phyloP scores from a whole-genome alignment of 2,888 invertebrate genomes.

The Sarcophaga variegata region DNA sequence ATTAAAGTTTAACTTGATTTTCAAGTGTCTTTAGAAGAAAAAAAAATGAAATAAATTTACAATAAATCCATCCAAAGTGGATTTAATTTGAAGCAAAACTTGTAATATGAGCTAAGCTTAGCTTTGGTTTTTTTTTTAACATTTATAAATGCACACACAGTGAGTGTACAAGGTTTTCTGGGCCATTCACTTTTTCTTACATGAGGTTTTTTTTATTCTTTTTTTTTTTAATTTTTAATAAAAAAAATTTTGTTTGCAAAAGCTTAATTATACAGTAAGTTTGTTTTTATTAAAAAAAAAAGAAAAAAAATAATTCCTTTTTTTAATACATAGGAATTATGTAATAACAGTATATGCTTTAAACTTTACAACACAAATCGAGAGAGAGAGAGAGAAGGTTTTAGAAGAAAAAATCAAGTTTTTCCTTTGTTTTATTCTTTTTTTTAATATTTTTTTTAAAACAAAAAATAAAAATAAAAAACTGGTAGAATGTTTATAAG shows the following conservation, averaged over 20 bases:
- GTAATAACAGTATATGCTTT: constrained; percentile 31
- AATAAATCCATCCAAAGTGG: neutral
- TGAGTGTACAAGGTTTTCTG: constrained; percentile 46
- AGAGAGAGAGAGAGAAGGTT: no score
- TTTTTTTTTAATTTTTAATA: neutral
- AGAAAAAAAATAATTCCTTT: constrained; percentile 13
- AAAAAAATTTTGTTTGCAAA: neutral
- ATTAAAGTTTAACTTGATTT: neutral
- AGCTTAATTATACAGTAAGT: constrained; percentile 11
- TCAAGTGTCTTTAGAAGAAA: neutral
- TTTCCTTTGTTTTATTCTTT: constrained; percentile 27
- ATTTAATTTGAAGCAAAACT: constrained; percentile 19
- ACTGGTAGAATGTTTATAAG: constrained; percentile 35
- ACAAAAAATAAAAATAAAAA: constrained; percentile 11
- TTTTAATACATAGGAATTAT: constrained; percentile 37
- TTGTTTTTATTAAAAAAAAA: no score
- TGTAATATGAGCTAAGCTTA: constrained; percentile 17
- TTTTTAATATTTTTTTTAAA: no score
- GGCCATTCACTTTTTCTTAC: constrained; percentile 55
- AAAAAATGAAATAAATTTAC: neutral
- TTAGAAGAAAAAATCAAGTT: constrained; percentile 47
- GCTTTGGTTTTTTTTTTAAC: neutral
- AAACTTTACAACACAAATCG: neutral
- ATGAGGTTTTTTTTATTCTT: constrained; percentile 8
- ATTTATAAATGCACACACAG: constrained; percentile 8